phyloP scores from a whole-genome alignment of 2,797 vertebrate species.

The Gastrophryne carolinensis region DNA sequence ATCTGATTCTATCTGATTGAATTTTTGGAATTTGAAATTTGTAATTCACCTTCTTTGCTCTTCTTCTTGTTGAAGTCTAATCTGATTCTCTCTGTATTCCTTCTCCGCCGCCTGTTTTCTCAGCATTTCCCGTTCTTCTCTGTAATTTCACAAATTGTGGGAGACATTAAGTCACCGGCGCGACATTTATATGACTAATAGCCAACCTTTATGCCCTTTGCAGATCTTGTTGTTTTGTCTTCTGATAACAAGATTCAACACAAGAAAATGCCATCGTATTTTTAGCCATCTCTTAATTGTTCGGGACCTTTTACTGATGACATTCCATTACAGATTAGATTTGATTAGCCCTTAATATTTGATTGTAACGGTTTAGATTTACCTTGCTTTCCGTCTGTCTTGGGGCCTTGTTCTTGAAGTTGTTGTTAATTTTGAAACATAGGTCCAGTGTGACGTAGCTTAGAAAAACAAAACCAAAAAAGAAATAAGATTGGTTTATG shows the following conservation, averaged over 20 bases:
- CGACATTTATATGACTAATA: slow-evolving; percentile 30
- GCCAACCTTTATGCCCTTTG: background rate
- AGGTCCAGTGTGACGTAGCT: slow-evolving; percentile 52
- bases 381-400: slow-evolving; percentile 52
- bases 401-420: slow-evolving; percentile 47
- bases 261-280: too few relatives aligned
- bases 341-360: background rate
- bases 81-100: background rate
- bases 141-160: slow-evolving; percentile 26
- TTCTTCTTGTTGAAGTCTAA: slow-evolving; percentile 22
- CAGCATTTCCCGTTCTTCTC: slow-evolving; percentile 35
- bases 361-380: background rate
- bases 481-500: background rate
- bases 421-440: slow-evolving; percentile 26
- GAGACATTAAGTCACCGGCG: slow-evolving; percentile 5
- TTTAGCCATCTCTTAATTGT: background rate
- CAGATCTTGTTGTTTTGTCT: background rate
- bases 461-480: background rate
- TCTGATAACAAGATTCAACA: background rate
- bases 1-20: too few relatives aligned
- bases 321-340: background rate
- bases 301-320: background rate
- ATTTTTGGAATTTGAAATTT: background rate
- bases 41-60: slow-evolving; percentile 42
- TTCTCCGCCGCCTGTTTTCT: background rate